Base-by-base conservation (phyloP, 2,113 vertebrate genomes). In the Rissa tridactyla region DNA sequence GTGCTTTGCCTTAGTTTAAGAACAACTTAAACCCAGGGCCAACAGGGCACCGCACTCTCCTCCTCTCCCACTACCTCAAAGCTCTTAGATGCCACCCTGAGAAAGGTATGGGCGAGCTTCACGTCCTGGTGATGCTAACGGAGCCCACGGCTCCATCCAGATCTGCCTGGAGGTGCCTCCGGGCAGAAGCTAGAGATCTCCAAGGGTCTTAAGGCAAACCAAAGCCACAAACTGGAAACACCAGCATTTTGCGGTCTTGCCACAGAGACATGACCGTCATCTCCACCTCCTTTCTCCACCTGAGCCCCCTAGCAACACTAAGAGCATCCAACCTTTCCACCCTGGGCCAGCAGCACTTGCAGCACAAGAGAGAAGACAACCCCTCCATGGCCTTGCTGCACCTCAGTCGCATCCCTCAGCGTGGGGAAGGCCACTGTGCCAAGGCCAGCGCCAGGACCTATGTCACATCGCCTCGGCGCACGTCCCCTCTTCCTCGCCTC, bases 401-500 rank as follows among this genome's bases (percentile, higher is more conserved):
- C 20, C 51, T 65, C 64, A 3, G 36, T 8, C 0, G 0, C 65
- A 60, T 13, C 79, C 81, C 60, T 23, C 13, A 7, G 5, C 1
- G 4, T 0, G 2, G 40, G 38, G n/a, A 58, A 68, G 25, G 66
- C 13, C 10, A 1, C 44, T 2, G 8, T 1, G 7, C n/a, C 42
- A 17, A 49, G 38, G 49, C 47, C 77, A 57, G 40, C 26, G 3
- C 18, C 71, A 42, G 38, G 44, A 22, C 51, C 32, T 3, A 4
- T 2, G 11, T 32, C 72, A 13, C 38, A 1, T 19, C 9, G 6
- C 40, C 86, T 57, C 23, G 0, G 0, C 3, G 19, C 6, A 4
- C 0, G 0, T 26, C 42, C 27, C 40, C 55, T 54, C n/a, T 51
- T 29, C 60, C 73, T 78, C n/a, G 0, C 2, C 3, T 11, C 34